Evolutionary conservation across 2,113 vertebrate species (phyloP).

Genomic region (Mirounga angustirostris): DNA sequence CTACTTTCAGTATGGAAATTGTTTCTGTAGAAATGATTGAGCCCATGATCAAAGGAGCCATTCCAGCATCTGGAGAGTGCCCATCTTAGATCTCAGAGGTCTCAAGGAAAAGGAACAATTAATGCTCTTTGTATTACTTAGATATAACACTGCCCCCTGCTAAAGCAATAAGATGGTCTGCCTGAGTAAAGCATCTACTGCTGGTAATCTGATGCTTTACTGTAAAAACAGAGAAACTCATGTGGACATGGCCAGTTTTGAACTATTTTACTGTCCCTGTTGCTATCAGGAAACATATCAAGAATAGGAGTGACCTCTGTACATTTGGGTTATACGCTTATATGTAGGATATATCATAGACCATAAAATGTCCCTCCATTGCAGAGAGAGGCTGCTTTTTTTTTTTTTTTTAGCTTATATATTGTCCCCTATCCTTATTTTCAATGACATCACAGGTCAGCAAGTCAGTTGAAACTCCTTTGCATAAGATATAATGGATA

Average conservation of each 20-base stretch:
- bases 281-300: not conserved
- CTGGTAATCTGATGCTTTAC: not conserved
- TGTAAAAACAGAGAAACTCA: not conserved
- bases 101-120: not conserved
- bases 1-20: not conserved
- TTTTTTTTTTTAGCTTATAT: not conserved
- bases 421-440: not conserved
- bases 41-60: not conserved
- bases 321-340: not conserved
- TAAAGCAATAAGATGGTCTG: not conserved
- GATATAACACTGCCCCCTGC: not conserved
- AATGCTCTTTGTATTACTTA: not conserved
- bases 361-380: not conserved
- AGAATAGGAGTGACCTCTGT: not conserved
- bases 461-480: not conserved
- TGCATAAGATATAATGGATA: not conserved
- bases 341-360: not conserved
- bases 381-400: not conserved
- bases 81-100: not conserved
- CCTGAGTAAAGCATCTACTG: not conserved
- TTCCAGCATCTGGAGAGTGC: not conserved
- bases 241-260: not conserved
- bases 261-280: not conserved
- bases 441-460: too few relatives aligned
- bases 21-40: not conserved